Base-by-base conservation (phyloP, 2,888 invertebrate genomes). In the Holacanthella duospinosa region DNA sequence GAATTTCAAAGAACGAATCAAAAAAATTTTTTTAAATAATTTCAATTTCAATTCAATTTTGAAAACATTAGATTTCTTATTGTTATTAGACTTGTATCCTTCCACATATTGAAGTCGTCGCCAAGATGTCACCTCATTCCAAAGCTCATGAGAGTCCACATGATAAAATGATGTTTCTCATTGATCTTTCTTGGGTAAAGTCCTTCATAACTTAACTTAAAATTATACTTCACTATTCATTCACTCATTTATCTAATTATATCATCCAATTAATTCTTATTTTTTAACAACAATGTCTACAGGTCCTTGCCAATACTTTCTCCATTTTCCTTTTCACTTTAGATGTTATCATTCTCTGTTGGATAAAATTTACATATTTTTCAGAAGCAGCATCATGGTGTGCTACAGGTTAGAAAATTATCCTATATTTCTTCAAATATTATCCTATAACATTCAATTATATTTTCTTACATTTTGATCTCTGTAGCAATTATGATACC, bases 281-380 rank as follows among this genome's bases (percentile, higher is more conserved):
- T n/a, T n/a, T n/a, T n/a, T n/a, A n/a, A n/a, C n/a, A n/a, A n/a
- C n/a, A n/a, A n/a, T n/a, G n/a, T n/a, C n/a, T n/a, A n/a, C n/a
- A n/a, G n/a, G n/a, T n/a, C n/a, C 44, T 72, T 29, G 66, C 71
- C 1, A 72, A 72, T 53, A 66, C 66, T 1, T 36, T 68, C 21
- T 68, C 69, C 48, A 68, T 72, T 24, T 71, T 72, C 55, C 65
- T 71, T 2, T 72, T 72, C 60, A 71, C 70, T 0, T 55, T 71
- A 43, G 72, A 72, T 55, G 71, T 72, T 19, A 69, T 72, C 43
- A 64, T 72, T 21, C 61, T 72, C 0, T 68, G 68, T 44, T 71
- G 71, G 71, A 69, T 72, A 9, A 72, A 72, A 54, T 72, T 69
- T 43, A 69, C 72, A 0, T 70, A 71, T 43, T 72, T 72, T 61